Percentiles rank a stretch among this genome's conserved stretches.
phyloP scores from a whole-genome alignment of 2,113 vertebrate species.

The Xiphophorus maculatus region DNA sequence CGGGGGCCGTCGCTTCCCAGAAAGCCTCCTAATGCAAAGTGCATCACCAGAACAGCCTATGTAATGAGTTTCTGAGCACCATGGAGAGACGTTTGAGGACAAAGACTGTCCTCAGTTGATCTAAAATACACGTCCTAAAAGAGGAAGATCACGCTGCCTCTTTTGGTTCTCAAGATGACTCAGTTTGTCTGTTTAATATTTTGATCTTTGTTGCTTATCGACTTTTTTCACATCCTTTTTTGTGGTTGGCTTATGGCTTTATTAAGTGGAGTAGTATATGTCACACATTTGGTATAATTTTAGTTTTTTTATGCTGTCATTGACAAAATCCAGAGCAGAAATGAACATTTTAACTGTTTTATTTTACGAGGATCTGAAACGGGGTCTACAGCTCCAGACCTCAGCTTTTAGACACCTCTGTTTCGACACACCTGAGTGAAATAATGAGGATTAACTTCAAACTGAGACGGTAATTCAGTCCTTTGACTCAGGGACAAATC shows the following conservation, averaged over 20 bases:
- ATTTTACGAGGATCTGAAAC: neutral
- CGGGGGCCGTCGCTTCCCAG: constrained; percentile 41
- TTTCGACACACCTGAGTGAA: no score
- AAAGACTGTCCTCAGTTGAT: neutral
- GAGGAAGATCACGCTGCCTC: no score
- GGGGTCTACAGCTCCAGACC: no score
- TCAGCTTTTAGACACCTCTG: no score
- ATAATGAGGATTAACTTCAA: no score
- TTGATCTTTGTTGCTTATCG: neutral
- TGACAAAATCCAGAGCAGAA: neutral
- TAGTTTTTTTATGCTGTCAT: neutral
- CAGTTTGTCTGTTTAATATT: neutral
- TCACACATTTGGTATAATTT: neutral
- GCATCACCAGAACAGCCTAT: constrained; percentile 17
- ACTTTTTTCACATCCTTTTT: neutral
- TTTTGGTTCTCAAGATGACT: neutral
- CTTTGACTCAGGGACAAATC: no score
- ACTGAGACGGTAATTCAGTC: no score
- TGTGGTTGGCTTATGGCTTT: no score
- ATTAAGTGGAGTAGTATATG: neutral
- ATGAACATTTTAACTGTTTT: neutral
- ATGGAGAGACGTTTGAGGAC: neutral
- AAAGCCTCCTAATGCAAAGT: constrained; percentile 37
- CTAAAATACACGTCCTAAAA: neutral
- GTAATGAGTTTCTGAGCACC: constrained; percentile 29